Evolutionary conservation across 2,113 vertebrate species (phyloP), one percentile per base, ranked within the genome.

Genomic region (Paratilapia polleni): DNA sequence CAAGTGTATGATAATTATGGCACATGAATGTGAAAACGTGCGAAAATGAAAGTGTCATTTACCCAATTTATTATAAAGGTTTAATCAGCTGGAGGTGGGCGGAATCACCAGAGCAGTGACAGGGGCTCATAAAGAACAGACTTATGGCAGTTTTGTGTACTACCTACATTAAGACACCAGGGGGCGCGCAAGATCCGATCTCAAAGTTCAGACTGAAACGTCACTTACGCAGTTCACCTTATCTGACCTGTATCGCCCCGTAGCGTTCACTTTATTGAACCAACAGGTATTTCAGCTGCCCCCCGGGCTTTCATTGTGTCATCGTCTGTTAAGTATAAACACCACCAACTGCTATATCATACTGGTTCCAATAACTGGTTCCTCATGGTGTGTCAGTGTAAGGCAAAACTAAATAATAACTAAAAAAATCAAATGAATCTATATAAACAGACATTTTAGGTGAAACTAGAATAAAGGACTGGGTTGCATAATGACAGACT

Each of bases 161-260:
- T 28, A 20, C 34, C 22, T 11, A 19, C 12, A 14, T 17, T 0
- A 1, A 2, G 57, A 62, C 83, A 64, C 24, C 36, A 64, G 83
- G 77, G 58, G 68, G 77, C 60, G 68, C 68, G 74, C 11, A 20
- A 26, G 49, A 49, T 4, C 36, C 24, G 57, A 56, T 8, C 13
- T 84, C 36, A 41, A 36, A 61, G 20, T 22, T 68, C 7, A 66
- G 26, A 13, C 61, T 38, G 10, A 58, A 41, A 43, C 15, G 34
- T 43, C 0, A 20, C 17, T 15, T 0, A 22, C 13, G 10, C 5
- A 36, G 47, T 1, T 54, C 22, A 15, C 10, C 17, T 20, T 13
- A 24, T 31, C 8, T 14, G 28, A 47, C 13, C 2, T 0, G 14
- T 24, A 6, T 43, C 34, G 14, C 43, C 59, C 43, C 6, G 8